These are phyloP conservation scores for Siderastrea radians DNA, from an alignment of 92 coral and sea anemone species.

Conservation along the genomic window DNA sequence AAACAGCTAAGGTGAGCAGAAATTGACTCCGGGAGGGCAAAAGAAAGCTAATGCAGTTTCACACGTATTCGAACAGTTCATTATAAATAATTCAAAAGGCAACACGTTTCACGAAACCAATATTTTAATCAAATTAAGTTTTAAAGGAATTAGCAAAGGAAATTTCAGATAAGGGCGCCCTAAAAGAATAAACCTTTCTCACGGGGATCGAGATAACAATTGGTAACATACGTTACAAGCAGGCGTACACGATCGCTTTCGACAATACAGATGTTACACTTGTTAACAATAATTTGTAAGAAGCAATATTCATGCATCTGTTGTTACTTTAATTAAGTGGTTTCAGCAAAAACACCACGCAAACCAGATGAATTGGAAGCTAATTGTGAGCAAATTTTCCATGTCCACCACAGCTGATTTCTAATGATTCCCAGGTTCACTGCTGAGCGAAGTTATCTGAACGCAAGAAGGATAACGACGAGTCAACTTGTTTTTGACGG, in stretches of 20 bases:
- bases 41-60: background rate
- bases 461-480: too few species aligned
- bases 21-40: background rate
- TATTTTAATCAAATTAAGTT: conserved; percentile 5
- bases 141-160: background rate
- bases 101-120: background rate
- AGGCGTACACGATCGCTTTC: background rate
- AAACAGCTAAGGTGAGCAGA: background rate
- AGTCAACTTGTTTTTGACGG: too few species aligned
- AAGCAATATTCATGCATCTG: background rate
- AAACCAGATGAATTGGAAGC: too few species aligned
- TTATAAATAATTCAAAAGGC: background rate
- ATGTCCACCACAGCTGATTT: too few species aligned
- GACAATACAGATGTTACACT: background rate
- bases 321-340: background rate
- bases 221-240: background rate
- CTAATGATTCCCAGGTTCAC: too few species aligned
- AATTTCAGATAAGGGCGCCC: background rate
- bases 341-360: background rate
- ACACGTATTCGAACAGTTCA: background rate
- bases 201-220: background rate
- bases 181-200: background rate
- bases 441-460: too few species aligned
- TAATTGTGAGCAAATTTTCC: too few species aligned
- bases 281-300: background rate